phyloP scores from a whole-genome alignment of 2,797 vertebrate species.

The Pangasius macronema region DNA sequence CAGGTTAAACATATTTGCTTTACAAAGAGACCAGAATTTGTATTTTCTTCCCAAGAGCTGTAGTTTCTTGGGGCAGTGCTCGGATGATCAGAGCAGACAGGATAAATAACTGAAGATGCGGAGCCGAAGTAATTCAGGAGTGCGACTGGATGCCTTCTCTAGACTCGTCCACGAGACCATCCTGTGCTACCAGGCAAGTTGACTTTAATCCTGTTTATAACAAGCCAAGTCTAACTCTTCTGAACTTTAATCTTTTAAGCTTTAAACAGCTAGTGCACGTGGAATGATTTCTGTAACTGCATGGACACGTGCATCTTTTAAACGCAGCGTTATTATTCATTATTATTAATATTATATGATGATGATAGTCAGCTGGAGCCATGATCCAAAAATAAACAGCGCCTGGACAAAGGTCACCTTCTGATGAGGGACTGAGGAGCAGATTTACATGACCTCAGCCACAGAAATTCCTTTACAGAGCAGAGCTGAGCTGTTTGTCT shows the following conservation, averaged over 20 bases:
- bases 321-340: background rate
- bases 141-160: slow-evolving; percentile 90
- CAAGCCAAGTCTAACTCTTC: background rate
- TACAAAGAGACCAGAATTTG: no score
- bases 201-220: background rate
- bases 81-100: background rate
- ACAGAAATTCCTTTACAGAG: slow-evolving; percentile 1
- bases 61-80: background rate
- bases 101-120: slow-evolving; percentile 75
- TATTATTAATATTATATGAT: background rate
- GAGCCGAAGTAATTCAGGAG: slow-evolving; percentile 96
- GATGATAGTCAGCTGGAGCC: slow-evolving; percentile 2
- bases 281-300: background rate
- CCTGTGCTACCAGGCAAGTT: slow-evolving; percentile 88
- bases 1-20: no score
- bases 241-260: background rate
- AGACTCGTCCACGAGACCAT: slow-evolving; percentile 92
- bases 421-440: slow-evolving; percentile 33
- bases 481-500: background rate
- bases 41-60: background rate
- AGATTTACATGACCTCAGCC: slow-evolving; percentile 26
- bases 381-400: slow-evolving; percentile 64
- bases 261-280: no score
- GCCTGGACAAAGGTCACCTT: slow-evolving; percentile 71
- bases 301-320: background rate